Evolutionary conservation across 2,888 invertebrate species (phyloP).

Genomic region (Metallyticus violacea): DNA sequence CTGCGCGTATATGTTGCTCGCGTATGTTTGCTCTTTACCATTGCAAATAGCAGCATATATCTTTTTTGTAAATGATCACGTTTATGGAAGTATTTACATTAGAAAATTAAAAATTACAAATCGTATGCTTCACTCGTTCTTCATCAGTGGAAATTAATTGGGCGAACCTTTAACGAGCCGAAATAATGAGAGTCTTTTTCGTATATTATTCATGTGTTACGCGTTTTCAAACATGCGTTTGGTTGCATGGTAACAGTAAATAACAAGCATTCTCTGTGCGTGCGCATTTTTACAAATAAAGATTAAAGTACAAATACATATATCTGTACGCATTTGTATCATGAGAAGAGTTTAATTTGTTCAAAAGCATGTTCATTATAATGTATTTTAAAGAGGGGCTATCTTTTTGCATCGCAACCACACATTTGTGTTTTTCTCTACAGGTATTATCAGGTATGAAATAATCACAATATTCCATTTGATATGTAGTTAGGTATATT

Average conservation of each 20-base stretch:
- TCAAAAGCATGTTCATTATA: neutral
- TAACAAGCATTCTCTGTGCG: neutral
- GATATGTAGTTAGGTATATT: too few relatives aligned
- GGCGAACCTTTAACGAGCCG: neutral
- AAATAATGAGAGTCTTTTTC: neutral
- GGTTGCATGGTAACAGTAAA: neutral
- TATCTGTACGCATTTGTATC: neutral
- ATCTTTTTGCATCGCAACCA: too few relatives aligned
- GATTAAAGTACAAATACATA: neutral
- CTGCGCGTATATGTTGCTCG: too few relatives aligned
- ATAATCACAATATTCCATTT: too few relatives aligned
- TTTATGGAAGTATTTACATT: neutral
- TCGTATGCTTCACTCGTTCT: neutral
- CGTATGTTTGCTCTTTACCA: neutral
- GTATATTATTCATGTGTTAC: neutral
- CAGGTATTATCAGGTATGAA: too few relatives aligned
- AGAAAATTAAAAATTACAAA: neutral
- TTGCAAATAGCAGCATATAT: neutral
- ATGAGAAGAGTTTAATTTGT: neutral
- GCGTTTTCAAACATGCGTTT: too few relatives aligned
- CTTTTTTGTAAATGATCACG: neutral
- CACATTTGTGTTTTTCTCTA: too few relatives aligned
- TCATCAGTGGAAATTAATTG: neutral
- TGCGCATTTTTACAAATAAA: neutral
- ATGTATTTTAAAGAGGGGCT: too few relatives aligned